Evolutionary conservation across 2,113 vertebrate species (phyloP).

Genomic region (Irena cyanogastra): DNA sequence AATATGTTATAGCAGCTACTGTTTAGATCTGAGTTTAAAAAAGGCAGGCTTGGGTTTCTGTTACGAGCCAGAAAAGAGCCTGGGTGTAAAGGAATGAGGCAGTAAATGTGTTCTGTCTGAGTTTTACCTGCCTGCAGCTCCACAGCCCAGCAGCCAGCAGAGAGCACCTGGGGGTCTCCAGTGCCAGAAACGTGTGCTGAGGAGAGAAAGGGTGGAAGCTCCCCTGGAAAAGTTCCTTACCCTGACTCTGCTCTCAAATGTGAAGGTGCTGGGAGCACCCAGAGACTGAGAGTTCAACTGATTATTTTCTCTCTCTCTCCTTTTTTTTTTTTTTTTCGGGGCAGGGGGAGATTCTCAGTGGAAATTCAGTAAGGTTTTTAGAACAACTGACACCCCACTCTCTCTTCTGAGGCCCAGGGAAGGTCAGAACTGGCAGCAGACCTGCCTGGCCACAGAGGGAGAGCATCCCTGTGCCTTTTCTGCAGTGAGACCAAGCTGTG

Average conservation of each 20-base stretch:
- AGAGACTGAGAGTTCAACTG: not conserved
- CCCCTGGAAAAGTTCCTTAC: not conserved
- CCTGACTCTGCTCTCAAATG: fast-evolving
- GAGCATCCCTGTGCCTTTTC: not conserved
- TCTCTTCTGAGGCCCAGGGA: not conserved
- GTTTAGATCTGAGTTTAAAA: slow-evolving; percentile 50
- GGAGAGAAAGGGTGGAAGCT: not conserved
- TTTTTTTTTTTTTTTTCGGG: not conserved
- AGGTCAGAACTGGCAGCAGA: not conserved
- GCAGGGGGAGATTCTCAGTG: not conserved
- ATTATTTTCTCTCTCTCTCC: no score
- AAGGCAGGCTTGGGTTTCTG: slow-evolving; percentile 53
- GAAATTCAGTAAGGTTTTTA: not conserved
- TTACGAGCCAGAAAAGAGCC: not conserved
- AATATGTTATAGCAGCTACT: slow-evolving; percentile 69
- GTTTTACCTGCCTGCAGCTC: not conserved
- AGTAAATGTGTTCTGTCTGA: not conserved
- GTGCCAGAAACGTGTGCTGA: not conserved
- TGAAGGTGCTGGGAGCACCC: not conserved
- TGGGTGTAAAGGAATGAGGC: not conserved
- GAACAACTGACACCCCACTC: not conserved
- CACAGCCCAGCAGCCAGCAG: not conserved
- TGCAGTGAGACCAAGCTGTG: not conserved
- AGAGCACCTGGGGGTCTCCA: not conserved
- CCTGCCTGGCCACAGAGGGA: not conserved